A percentile compares a stretch with the other conserved stretches of the same genome.
Conservation (phyloP, 2,113 vertebrate genomes). For the Anoura caudifer region DNA sequence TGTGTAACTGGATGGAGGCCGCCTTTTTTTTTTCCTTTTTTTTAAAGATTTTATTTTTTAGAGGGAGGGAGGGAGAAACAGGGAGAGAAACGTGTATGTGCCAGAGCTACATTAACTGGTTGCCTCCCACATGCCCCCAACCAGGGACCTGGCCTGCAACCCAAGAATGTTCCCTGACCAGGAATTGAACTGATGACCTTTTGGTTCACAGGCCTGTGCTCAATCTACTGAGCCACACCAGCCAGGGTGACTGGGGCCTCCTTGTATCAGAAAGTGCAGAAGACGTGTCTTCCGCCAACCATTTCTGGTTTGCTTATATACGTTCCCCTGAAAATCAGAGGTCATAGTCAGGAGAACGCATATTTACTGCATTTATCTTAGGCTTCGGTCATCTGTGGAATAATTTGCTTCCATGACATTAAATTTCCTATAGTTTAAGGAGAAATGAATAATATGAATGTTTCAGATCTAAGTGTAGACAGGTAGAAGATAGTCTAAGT, state of each 20-base stretch:
- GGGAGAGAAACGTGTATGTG: too few species aligned
- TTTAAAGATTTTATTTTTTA: too few species aligned
- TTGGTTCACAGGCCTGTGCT: too few species aligned
- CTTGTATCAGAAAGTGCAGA: background rate
- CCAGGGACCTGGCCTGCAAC: too few species aligned
- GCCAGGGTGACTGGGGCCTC: background rate
- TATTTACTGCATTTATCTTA: background rate
- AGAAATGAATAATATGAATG: background rate
- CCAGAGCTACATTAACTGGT: too few species aligned
- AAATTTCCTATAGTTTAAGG: slow-evolving; percentile 10
- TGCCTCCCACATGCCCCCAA: too few species aligned
- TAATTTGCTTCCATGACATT: slow-evolving; percentile 26
- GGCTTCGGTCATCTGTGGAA: background rate
- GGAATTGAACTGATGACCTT: too few species aligned
- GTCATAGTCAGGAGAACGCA: background rate
- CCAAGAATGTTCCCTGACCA: too few species aligned
- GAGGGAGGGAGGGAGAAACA: too few species aligned
- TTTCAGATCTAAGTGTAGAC: background rate
- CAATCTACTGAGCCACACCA: too few species aligned
- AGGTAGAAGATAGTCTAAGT: background rate
- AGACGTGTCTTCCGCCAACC: background rate
- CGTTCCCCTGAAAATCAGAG: background rate
- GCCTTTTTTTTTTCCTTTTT: too few species aligned
- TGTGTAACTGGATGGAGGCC: background rate
- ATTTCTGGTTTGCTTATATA: background rate